Evolutionary conservation across 2,888 invertebrate species (phyloP), one percentile per base, ranked within the genome.

Genomic region (Cephus pygmeus): DNA sequence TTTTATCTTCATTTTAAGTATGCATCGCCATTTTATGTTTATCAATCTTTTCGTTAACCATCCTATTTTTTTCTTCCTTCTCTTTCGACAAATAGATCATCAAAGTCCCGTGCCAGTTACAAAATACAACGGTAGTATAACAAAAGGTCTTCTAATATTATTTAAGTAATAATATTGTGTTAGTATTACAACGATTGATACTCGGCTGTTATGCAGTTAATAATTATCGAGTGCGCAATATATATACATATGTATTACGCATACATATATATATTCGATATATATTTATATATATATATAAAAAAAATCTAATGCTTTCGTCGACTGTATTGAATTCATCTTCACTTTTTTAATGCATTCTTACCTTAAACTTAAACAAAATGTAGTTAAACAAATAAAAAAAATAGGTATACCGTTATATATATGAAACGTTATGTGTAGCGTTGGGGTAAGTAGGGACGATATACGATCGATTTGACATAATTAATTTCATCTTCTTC

Each of bases 41-140:
- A 56, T 56, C 23, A 56, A 56, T 56, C 9, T 0, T 56, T 56
- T 56, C 9, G 23, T 56, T 56, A 56, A 56, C 56, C 56, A 56
- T 23, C 23, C 56, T 23, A 56, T 23, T 56, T 23, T 23, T 30
- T 34, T 71, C 30, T 33, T 71, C 71, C 30, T 34, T 30, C 34
- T 30, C 30, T 71, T 71, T 35, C 34, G 74, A 34, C 56, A 56
- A 23, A 9, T 35, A 74, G 34, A 76, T 71, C 78, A 75, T 73
- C 73, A 75, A 78, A 36, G 75, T 77, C 69, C 77, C 74, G 76
- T 81, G 79, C 76, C 81, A 78, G 77, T 83, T 81, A 83, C 78
- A 83, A 83, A 81, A 81, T 83, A 82, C 80, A 81, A 81, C 80
- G 77, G 76, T 78, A 78, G 79, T 80, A 81, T 56, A 56, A 81